Base-by-base conservation (phyloP, 2,113 vertebrate species). In the Aphelocoma coerulescens region DNA sequence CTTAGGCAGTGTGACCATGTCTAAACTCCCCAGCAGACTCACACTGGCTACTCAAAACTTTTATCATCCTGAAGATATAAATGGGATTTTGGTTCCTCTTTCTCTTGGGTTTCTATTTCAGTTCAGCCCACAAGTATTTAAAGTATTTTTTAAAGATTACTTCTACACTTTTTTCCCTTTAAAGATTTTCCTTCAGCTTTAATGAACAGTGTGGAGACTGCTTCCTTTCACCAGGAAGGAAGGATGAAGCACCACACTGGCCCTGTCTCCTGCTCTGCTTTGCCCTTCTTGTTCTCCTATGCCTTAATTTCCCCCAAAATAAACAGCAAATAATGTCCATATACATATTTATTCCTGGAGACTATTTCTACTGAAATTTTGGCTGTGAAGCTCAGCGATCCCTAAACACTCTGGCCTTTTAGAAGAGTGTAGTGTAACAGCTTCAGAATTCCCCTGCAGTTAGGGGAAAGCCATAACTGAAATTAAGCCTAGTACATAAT, bases 401-500 rank as follows among this genome's bases (percentile, higher is more conserved):
- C 37, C 55, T 39, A 68, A 93, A 84, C 85, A 89, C 9, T 46
- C 63, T 32, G 24, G 28, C 21, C 54, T 90, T 88, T 63, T 71
- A 62, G 73, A 94, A 72, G 35, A 78, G 20, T 15, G 3, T 2
- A 73, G 67, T 66, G 48, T 90, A 94, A 92, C 63, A 89, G 57
- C 71, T 96, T 91, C 93, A 85, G 77, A 96, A 95, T 96, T 96
- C 54, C 80, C 77, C 63, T 85, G 92, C 95, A 80, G 83, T 92
- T 93, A 94, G 95, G 51, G 68, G 65, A 79, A 92, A 96, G 51
- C 14, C 89, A 76, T 76, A 77, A 93, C 63, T 81, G 93, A 82
- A 94, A 95, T 77, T 69, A 93, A 91, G 73, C 76, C 94, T 96
- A 58, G 75, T 63, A 54, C 51, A 93, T 95, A 95, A 97, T 75